Base-by-base conservation (phyloP, 1,140 invertebrate species). In the Nixonia krombeini region DNA sequence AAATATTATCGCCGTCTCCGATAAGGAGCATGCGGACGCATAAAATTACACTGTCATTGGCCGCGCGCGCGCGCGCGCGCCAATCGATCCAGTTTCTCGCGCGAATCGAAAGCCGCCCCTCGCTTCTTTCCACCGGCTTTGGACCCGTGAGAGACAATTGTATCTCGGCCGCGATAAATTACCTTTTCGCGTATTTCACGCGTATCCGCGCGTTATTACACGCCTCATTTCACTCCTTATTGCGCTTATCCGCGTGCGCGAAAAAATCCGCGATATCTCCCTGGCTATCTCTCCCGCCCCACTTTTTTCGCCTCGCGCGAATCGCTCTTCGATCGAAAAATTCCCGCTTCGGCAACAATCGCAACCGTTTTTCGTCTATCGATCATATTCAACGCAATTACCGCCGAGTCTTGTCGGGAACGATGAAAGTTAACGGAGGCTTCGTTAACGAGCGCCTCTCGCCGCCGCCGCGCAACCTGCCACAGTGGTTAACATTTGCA, bases 401-500 rank as follows among this genome's bases (percentile, higher is more conserved):
- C n/a, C n/a, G n/a, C n/a, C n/a, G n/a, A n/a, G n/a, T n/a, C n/a
- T n/a, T n/a, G n/a, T n/a, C n/a, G n/a, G n/a, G n/a, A n/a, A n/a
- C n/a, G 29, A 65, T 47, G 51, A 70, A 70, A 70, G 42, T 59
- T 59, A 58, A 56, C 41, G 42, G 51, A 29, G 37, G 16, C 26
- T 23, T 21, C 45, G 37, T 65, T 57, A 62, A 66, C 56, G 62
- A 65, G 62, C 21, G 28, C 33, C 10, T 41, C 25, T 13, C 18
- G 26, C 6, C 26, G 45, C 28, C 45, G 45, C 28, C 41, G 62
- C 59, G 63, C 46, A 53, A 51, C 37, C 29, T 41, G 18, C 23
- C 49, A 64, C 66, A 66, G 49, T 45, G 62, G 63, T 68, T 73
- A 73, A 76, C 72, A 65, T 76, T 76, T 72, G 73, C 70, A 61